Evolutionary conservation across 2,797 vertebrate species (phyloP), one percentile per base, ranked within the genome.

Genomic region (Leptatherina wallacei): DNA sequence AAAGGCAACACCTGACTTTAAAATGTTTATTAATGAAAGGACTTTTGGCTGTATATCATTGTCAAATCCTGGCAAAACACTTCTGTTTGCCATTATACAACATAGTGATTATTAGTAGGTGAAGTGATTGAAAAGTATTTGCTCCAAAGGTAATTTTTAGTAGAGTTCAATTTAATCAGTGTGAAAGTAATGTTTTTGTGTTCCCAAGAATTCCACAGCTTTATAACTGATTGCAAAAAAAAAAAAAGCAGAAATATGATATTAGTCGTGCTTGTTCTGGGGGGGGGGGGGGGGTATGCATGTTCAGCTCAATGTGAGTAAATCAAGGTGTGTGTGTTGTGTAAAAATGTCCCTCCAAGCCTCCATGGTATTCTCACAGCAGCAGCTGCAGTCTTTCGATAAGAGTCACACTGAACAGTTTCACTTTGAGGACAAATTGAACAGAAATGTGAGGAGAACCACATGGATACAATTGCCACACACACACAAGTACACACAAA

Each of bases 371-470:
- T 85, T 85, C 84, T 79, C 80, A 80, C 77, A 86, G 78, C 85
- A 88, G 80, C 91, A 93, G 91, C 92, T 88, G 95, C 87, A 84
- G 86, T 57, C 59, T 69, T 63, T 85, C 71, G 94, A 95, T 95
- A 95, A 94, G 93, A 87, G 81, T 71, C 69, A 12, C 55, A 84
- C 69, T 73, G 71, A 89, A 84, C 65, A 69, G 82, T 75, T 88
- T 84, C 65, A 89, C 89, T 91, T 89, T 91, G 85, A 88, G 77
- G 83, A 85, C 84, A 89, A 82, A 89, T 92, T 84, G 76, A 89
- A 79, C 69, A 81, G 71, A 89, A 85, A 89, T 70, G 29, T 58
- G 47, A 42, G 71, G 1, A 62, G 62, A 47, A 65, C 74, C 78
- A 74, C 63, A 82, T 47, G 72, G 12, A 29, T 20, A 81, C 56